phyloP scores from a whole-genome alignment of 2,797 vertebrate genomes.

The Acanthiza pusilla region DNA sequence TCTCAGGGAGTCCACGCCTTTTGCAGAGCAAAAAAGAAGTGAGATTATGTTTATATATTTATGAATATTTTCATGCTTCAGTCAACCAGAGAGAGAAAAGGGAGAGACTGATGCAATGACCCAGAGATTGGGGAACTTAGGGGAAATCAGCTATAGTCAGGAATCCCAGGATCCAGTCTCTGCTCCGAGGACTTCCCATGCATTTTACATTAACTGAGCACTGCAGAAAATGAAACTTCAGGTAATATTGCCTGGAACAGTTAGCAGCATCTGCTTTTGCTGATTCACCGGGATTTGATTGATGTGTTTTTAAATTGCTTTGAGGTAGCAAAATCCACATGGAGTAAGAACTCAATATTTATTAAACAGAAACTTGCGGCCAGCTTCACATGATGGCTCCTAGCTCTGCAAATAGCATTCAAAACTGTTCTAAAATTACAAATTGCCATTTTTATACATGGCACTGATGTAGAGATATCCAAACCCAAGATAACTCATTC shows the following conservation, averaged over 20 bases:
- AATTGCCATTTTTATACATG: not conserved
- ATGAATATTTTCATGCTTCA: not conserved
- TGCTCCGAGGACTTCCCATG: not conserved
- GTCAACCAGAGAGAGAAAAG: not conserved
- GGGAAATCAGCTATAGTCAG: not conserved
- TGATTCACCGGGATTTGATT: constrained; percentile 43
- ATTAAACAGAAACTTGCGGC: not conserved
- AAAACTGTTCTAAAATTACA: not conserved
- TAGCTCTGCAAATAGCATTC: not conserved
- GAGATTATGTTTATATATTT: not conserved
- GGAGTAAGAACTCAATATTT: not conserved
- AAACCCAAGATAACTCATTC: not conserved
- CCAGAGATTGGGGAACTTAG: not conserved
- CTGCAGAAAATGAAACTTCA: constrained; percentile 25
- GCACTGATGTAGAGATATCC: not conserved
- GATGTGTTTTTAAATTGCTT: constrained; percentile 52
- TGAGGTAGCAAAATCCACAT: constrained; percentile 31
- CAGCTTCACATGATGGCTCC: not conserved
- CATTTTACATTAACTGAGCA: constrained; percentile 13
- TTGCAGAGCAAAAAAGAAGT: not conserved
- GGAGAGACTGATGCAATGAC: not conserved
- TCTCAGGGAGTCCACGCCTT: not conserved
- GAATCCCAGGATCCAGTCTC: not conserved
- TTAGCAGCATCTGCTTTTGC: constrained; percentile 51
- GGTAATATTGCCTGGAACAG: not conserved